Evolutionary conservation across 1,140 invertebrate species (phyloP).

Genomic region (Aethina tumida): DNA sequence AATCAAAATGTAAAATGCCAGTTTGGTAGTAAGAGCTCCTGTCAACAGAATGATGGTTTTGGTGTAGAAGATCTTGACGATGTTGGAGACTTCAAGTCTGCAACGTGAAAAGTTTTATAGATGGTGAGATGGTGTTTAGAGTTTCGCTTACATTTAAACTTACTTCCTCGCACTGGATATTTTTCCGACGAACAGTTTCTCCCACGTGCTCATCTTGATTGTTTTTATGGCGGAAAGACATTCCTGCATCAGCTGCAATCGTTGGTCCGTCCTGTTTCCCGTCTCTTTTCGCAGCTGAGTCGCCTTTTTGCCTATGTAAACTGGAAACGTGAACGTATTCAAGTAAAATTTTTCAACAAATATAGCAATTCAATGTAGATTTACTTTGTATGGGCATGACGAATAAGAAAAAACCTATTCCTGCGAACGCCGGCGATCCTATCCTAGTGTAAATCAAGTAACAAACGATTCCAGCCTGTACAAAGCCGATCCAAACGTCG

Average conservation of each 20-base stretch:
- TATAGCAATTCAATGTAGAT: too few species aligned
- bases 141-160: constrained; percentile 2
- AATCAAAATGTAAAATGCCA: constrained; percentile 40
- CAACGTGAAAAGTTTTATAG: constrained; percentile 14
- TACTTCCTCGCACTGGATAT: constrained; percentile 35
- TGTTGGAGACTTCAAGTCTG: constrained; percentile 24
- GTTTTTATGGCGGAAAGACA: constrained; percentile 70
- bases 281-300: constrained; percentile 17
- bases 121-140: background rate
- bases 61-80: constrained; percentile 26
- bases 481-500: constrained; percentile 71
- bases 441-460: constrained; percentile 69
- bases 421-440: constrained; percentile 62
- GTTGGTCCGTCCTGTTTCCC: constrained; percentile 54
- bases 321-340: constrained; percentile 20
- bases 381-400: constrained; percentile 77
- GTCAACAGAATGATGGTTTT: constrained; percentile 21
- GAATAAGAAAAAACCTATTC: constrained; percentile 65
- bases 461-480: constrained; percentile 66
- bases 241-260: constrained; percentile 78
- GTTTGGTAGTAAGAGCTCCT: constrained; percentile 58
- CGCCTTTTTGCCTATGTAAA: constrained; percentile 20
- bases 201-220: constrained; percentile 87
- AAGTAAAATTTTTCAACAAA: background rate
- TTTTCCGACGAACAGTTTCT: constrained; percentile 63